These are phyloP conservation scores for Dasysyrphus tricinctus DNA, from an alignment of 2,888 invertebrate genomes.

Conservation along the genomic window DNA sequence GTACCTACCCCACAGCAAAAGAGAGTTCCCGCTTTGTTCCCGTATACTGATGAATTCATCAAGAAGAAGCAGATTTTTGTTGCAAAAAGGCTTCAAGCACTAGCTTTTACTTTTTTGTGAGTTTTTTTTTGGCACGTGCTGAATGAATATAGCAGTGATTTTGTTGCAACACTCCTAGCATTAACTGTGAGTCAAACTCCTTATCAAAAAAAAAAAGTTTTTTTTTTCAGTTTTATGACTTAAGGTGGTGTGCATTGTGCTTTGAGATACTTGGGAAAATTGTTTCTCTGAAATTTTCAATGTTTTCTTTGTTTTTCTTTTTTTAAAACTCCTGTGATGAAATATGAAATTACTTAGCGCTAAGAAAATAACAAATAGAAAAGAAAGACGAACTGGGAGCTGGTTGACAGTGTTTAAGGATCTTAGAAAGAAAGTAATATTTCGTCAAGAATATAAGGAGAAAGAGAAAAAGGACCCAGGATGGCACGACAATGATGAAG, in stretches of 20 bases:
- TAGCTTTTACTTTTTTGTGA: conserved; percentile 24
- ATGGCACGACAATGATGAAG: conserved; percentile 27
- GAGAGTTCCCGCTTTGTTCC: conserved; percentile 33
- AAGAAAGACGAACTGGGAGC: background rate
- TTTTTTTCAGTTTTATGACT: conserved; percentile 22
- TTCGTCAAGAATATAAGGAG: conserved; percentile 33
- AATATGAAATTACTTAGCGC: conserved; percentile 57
- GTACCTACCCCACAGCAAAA: conserved; percentile 25
- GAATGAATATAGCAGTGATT: conserved; percentile 45
- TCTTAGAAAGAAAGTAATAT: conserved; percentile 43
- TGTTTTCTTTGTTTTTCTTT: conserved; percentile 28
- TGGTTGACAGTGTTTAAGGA: conserved; percentile 46
- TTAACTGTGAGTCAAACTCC: conserved; percentile 46
- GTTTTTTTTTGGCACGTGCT: background rate
- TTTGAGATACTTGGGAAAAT: conserved; percentile 47
- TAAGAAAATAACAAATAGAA: background rate
- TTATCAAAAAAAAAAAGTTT: conserved; percentile 12
- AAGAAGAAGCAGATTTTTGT: conserved; percentile 22
- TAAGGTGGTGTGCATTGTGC: conserved; percentile 62
- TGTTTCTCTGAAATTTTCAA: conserved; percentile 49
- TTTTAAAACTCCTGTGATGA: conserved; percentile 54
- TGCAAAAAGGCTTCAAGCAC: conserved; percentile 51
- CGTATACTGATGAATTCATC: conserved; percentile 40
- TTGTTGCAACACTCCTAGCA: conserved; percentile 23
- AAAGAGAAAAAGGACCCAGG: background rate